A percentile compares a stretch with the other conserved stretches of the same genome.
These are phyloP conservation scores for Acrocera orbiculus DNA, from an alignment of 2,888 invertebrate species.

Conservation along the genomic window DNA sequence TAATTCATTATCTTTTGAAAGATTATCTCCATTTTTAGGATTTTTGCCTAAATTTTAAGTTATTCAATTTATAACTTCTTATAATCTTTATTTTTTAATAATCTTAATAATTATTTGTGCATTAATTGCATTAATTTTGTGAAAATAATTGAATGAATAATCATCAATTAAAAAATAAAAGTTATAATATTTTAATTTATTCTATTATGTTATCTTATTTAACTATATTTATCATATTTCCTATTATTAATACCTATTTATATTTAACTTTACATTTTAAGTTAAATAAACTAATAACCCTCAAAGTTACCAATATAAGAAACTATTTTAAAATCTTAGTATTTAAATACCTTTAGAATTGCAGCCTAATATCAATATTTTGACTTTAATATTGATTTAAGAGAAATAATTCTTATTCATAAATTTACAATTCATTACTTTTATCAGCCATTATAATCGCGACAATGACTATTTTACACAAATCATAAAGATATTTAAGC, in stretches of 20 bases:
- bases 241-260: conserved; percentile 18
- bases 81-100: conserved; percentile 30
- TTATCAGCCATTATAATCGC: conserved; percentile 44
- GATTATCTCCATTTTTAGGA: conserved; percentile 41
- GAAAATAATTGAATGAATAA: conserved; percentile 33
- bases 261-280: conserved; percentile 34
- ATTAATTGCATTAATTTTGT: conserved; percentile 36
- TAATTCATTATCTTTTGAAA: conserved; percentile 39
- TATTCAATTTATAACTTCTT: conserved; percentile 35
- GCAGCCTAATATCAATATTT: conserved; percentile 43
- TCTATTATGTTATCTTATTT: no score
- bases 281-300: conserved; percentile 44
- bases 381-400: conserved; percentile 39
- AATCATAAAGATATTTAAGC: conserved; percentile 65
- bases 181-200: no score
- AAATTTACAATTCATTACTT: conserved; percentile 49
- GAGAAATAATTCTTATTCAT: conserved; percentile 36
- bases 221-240: conserved; percentile 19
- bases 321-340: conserved; percentile 38
- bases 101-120: conserved; percentile 35
- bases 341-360: conserved; percentile 36
- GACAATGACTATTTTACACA: conserved; percentile 51
- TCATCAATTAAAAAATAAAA: no score
- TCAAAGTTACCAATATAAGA: conserved; percentile 42
- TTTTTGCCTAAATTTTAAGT: conserved; percentile 43